Percentiles rank a stretch among this genome's conserved stretches.
phyloP scores from a whole-genome alignment of 2,888 invertebrate species.

The Drosophila histrio region DNA sequence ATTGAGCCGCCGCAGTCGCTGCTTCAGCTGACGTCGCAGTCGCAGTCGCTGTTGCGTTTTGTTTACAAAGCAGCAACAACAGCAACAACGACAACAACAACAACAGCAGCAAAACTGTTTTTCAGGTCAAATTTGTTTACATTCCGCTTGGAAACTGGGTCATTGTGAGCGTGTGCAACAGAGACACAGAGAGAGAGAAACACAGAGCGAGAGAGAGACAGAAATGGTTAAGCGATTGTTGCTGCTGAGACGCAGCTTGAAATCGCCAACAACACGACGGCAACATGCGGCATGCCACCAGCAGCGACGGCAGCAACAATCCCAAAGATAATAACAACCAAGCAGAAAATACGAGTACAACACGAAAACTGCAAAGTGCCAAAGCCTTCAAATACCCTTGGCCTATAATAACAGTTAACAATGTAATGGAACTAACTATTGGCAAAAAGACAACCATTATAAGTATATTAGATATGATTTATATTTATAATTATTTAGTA shows the following conservation, averaged over 20 bases:
- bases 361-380: slow-evolving; percentile 13
- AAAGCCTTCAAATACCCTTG: slow-evolving; percentile 31
- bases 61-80: slow-evolving; percentile 75
- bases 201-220: background rate
- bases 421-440: background rate
- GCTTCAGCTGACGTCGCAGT: slow-evolving; percentile 49
- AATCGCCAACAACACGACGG: slow-evolving; percentile 54
- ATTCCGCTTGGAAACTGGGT: slow-evolving; percentile 81
- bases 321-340: slow-evolving; percentile 38
- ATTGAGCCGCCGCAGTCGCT: slow-evolving; percentile 51
- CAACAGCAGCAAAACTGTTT: slow-evolving; percentile 55
- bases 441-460: background rate
- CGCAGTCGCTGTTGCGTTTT: slow-evolving; percentile 65
- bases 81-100: slow-evolving; percentile 24
- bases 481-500: background rate
- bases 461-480: background rate
- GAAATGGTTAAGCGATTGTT: slow-evolving; percentile 35
- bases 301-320: slow-evolving; percentile 40
- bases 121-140: slow-evolving; percentile 83
- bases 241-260: slow-evolving; percentile 59
- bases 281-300: slow-evolving; percentile 68
- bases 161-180: slow-evolving; percentile 76
- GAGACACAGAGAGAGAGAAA: slow-evolving; percentile 24
- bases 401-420: slow-evolving; percentile 9
- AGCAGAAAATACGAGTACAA: slow-evolving; percentile 12